Conservation (phyloP, 2,888 invertebrate species). For the Synergus umbraculus region DNA sequence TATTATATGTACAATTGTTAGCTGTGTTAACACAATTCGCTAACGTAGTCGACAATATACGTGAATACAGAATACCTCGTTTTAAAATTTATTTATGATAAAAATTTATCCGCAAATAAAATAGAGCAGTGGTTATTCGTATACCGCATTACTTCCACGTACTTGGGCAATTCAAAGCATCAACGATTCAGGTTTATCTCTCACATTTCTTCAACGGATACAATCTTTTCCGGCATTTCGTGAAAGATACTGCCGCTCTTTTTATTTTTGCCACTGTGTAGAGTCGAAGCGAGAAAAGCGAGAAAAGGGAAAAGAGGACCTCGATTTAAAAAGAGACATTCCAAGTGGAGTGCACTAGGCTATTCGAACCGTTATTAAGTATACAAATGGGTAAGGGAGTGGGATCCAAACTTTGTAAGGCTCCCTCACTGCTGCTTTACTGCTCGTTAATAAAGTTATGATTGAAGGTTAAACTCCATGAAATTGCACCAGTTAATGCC, state of each 20-base stretch:
- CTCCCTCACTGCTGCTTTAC: conserved; percentile 53
- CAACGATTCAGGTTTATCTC: conserved; percentile 39
- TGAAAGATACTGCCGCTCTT: conserved; percentile 48
- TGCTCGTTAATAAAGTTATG: conserved; percentile 72
- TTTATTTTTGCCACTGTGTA: conserved; percentile 34
- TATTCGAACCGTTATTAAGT: conserved; percentile 68
- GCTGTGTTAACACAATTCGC: neutral
- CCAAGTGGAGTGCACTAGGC: conserved; percentile 49
- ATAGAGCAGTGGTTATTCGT: conserved; percentile 10
- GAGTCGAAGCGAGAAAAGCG: conserved; percentile 41
- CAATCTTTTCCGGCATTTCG: conserved; percentile 44
- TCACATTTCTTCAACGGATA: conserved; percentile 40
- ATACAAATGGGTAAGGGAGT: conserved; percentile 63
- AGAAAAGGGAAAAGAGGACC: conserved; percentile 47
- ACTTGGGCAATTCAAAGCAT: conserved; percentile 40
- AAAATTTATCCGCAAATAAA: conserved; percentile 19
- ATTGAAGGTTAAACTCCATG: conserved; percentile 73
- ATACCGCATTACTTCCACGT: conserved; percentile 31
- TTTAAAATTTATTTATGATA: neutral
- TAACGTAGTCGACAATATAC: neutral
- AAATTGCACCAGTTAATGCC: conserved; percentile 69
- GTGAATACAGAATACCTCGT: neutral
- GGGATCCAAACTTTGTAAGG: conserved; percentile 41
- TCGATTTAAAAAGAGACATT: conserved; percentile 56
- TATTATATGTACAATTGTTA: neutral